phyloP scores from a whole-genome alignment of 2,113 vertebrate species.

The Paradoxurus hermaphroditus region DNA sequence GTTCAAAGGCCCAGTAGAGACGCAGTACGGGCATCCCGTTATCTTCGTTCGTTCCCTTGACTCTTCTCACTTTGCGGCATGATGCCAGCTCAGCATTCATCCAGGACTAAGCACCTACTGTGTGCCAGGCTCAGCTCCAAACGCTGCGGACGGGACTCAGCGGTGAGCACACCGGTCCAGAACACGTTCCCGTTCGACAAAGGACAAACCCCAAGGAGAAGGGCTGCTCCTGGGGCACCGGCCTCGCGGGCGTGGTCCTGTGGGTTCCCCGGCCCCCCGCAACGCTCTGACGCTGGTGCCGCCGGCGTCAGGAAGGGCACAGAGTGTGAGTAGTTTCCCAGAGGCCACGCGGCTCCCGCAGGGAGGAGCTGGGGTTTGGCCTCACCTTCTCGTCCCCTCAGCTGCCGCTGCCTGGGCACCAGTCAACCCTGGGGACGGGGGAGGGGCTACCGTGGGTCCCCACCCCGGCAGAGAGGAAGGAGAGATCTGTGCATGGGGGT shows the following conservation, averaged over 20 bases:
- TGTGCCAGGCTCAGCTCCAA: not conserved
- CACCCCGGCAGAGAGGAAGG: not conserved
- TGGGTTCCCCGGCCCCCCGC: too few relatives aligned
- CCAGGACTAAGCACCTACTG: not conserved
- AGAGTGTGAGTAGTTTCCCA: not conserved
- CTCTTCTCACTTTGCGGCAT: not conserved
- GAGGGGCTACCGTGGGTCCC: not conserved
- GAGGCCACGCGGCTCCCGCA: not conserved
- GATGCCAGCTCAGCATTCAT: not conserved
- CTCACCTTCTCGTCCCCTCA: not conserved
- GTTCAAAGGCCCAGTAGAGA: not conserved
- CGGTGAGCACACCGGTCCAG: not conserved
- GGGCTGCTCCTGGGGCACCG: not conserved
- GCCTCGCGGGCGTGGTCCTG: rapidly evolving
- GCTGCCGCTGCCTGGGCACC: not conserved
- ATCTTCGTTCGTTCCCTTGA: not conserved
- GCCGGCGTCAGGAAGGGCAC: not conserved
- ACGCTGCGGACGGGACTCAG: not conserved
- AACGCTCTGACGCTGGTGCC: not conserved
- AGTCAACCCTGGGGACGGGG: not conserved
- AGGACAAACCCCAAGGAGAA: not conserved
- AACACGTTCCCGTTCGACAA: not conserved
- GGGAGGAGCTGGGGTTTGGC: not conserved
- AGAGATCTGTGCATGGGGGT: rapidly evolving
- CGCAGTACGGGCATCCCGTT: not conserved